Evolutionary conservation across 2,797 vertebrate genomes (phyloP).

Genomic region (Aselliscus stoliczkanus): DNA sequence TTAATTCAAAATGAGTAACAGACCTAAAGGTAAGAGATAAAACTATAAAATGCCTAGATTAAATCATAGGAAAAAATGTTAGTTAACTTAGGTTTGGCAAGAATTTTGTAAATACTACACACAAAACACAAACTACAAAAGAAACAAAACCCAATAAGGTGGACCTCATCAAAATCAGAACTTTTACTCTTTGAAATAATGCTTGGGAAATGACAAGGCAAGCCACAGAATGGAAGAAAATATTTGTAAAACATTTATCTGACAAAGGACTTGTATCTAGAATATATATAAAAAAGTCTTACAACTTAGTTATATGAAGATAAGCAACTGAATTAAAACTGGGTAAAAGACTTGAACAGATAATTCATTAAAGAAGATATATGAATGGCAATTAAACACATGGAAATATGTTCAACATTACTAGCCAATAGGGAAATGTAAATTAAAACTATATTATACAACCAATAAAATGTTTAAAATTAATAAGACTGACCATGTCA

Average conservation of each 20-base stretch:
- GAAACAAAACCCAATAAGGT: neutral
- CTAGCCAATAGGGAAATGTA: neutral
- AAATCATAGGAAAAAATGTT: neutral
- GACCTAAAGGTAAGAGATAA: neutral
- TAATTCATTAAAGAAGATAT: neutral
- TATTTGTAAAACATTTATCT: neutral
- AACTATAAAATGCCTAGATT: neutral
- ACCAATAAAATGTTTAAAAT: constrained; percentile 1
- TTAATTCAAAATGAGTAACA: neutral
- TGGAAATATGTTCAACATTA: neutral
- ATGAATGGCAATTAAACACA: neutral
- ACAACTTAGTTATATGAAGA: neutral
- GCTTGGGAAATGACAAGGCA: neutral
- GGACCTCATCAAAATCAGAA: neutral
- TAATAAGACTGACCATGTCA: neutral
- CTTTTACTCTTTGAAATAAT: constrained; percentile 14
- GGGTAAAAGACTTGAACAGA: neutral
- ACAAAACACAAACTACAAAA: neutral
- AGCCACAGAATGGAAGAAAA: neutral
- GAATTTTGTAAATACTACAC: neutral
- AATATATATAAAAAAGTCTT: neutral
- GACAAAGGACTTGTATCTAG: neutral
- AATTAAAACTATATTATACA: neutral
- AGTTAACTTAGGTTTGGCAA: neutral
- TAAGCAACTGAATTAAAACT: neutral